phyloP scores from a whole-genome alignment of 2,888 invertebrate species.

The Andrena haemorrhoa region DNA sequence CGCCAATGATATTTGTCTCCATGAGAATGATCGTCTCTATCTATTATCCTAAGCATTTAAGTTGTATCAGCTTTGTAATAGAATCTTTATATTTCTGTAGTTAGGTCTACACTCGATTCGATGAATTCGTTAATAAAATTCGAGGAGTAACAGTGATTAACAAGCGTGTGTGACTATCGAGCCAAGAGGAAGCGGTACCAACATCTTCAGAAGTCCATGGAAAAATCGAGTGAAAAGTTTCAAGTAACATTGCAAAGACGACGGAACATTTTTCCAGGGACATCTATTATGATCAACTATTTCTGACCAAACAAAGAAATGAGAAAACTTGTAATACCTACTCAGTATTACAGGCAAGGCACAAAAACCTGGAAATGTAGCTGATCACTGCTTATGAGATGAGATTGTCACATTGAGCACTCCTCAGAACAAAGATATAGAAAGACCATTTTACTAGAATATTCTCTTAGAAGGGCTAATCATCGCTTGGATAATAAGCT shows the following conservation, averaged over 20 bases:
- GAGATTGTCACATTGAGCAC: slow-evolving; percentile 55
- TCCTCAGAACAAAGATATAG: slow-evolving; percentile 70
- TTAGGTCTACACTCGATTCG: neutral
- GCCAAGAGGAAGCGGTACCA: slow-evolving; percentile 44
- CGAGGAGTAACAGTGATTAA: neutral
- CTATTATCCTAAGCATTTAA: slow-evolving; percentile 13
- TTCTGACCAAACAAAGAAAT: slow-evolving; percentile 30
- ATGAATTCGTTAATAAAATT: neutral
- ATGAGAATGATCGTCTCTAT: neutral
- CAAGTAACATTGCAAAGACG: neutral
- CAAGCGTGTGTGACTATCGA: slow-evolving; percentile 13
- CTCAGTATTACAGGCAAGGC: slow-evolving; percentile 78
- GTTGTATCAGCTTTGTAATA: neutral
- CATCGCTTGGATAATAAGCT: too few relatives aligned
- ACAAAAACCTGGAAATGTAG: slow-evolving; percentile 80
- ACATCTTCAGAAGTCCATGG: slow-evolving; percentile 27
- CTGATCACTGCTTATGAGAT: slow-evolving; percentile 69
- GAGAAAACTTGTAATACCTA: slow-evolving; percentile 62
- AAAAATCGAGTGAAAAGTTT: slow-evolving; percentile 9
- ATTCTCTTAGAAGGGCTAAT: neutral
- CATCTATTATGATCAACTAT: slow-evolving; percentile 34
- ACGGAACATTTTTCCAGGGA: slow-evolving; percentile 21
- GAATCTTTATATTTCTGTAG: neutral
- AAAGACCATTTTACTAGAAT: slow-evolving; percentile 36
- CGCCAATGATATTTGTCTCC: neutral